These are phyloP conservation scores for Clamator glandarius DNA, from an alignment of 2,797 vertebrate species.

Conservation along the genomic window DNA sequence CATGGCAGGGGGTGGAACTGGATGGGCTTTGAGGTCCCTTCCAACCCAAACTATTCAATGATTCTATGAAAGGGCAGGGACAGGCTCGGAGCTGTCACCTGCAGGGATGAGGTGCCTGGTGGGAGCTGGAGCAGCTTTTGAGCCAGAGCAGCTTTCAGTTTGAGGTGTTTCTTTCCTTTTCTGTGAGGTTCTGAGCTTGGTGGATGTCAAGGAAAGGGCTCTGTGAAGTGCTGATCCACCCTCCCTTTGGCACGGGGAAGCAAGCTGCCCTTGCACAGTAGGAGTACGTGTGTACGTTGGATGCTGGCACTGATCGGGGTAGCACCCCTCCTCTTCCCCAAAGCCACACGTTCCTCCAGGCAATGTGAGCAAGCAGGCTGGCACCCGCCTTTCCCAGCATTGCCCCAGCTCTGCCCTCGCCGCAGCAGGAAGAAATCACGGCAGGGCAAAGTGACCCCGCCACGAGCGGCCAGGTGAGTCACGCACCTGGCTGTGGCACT, in stretches of 20 bases:
- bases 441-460: neutral
- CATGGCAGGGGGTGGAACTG: no score
- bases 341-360: neutral
- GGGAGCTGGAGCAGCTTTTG: no score
- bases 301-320: neutral
- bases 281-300: neutral
- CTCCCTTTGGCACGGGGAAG: neutral
- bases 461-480: neutral
- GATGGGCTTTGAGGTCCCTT: no score
- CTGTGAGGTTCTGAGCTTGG: neutral
- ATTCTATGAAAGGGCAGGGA: neutral
- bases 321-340: neutral
- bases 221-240: fast-evolving
- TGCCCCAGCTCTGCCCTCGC: neutral
- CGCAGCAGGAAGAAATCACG: neutral
- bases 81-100: neutral
- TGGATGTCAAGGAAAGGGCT: neutral
- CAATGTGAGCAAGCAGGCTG: neutral
- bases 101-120: no score
- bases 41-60: no score
- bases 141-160: neutral
- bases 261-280: fast-evolving
- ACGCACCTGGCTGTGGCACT: fast-evolving
- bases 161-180: fast-evolving
- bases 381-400: neutral